Base-by-base conservation (phyloP, 2,888 invertebrate species). In the Scrobipalpa costella region DNA sequence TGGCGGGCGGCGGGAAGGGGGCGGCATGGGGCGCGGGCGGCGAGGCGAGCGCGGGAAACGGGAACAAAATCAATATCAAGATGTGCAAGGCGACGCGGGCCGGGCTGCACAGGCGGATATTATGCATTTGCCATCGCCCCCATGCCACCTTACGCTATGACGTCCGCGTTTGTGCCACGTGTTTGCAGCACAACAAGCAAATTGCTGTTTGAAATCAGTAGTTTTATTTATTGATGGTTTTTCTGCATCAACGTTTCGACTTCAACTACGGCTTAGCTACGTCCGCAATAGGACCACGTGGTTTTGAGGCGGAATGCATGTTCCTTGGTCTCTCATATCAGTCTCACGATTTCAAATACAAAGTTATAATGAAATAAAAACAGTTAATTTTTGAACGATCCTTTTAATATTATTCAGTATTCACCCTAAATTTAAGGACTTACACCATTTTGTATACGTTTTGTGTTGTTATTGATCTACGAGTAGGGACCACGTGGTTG, bases 31-130 rank as follows among this genome's bases (percentile, higher is more conserved):
- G 63, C 34, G 61, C 47, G 67, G 60, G 63, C 57, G 52, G 65
- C 63, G 57, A 33, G 65, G 69, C 68, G 65, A 74, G 72, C 75
- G 78, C 77, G 77, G 76, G 76, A 76, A 79, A 74, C 70, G 71
- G 73, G 74, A 75, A 77, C 73, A 76, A 78, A 81, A 84, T 83
- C 82, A 79, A 84, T 84, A 83, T 71, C 73, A 78, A 79, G 80
- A 76, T 72, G 69, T 75, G 73, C 71, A 62, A 11, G 13, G 65
- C 66, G 66, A 50, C 49, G 63, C 59, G 34, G 62, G 38, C 60
- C 17, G 21, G 57, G 52, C 58, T 65, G 60, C 64, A 63, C 65
- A 21, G 36, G 52, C 63, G 61, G 63, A 55, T 58, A 49, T 64
- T 58, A 49, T 64, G 63, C 59, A 64, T 63, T 55, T 61, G 55